Conservation (phyloP, 2,888 invertebrate species). For the Habroteleia sp. region DNA sequence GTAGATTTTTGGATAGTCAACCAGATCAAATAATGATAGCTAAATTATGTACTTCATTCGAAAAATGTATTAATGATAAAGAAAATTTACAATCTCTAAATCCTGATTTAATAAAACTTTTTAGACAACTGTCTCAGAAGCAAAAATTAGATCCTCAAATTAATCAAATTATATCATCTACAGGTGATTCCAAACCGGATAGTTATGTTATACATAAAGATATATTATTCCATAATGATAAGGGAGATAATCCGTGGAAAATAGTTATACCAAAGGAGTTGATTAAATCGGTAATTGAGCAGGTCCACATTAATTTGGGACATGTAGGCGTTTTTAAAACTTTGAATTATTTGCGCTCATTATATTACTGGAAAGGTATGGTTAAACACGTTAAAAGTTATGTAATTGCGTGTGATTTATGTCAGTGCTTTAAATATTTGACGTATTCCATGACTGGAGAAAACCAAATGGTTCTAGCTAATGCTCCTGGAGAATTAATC, state of each 20-base stretch:
- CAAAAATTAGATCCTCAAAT: too few relatives aligned
- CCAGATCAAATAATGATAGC: slow-evolving; percentile 2
- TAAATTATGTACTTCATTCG: neutral
- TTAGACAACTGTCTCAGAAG: neutral
- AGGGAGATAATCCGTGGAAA: neutral
- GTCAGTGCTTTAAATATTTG: slow-evolving; percentile 19
- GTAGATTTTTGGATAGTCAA: neutral
- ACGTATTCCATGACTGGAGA: slow-evolving; percentile 6
- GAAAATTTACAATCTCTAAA: neutral
- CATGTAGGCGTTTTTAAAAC: slow-evolving; percentile 35
- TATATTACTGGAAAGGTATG: slow-evolving; percentile 25
- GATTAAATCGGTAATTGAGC: neutral
- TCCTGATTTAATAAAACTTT: neutral
- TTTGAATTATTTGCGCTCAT: neutral
- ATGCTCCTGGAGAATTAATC: too few relatives aligned
- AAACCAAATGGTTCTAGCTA: too few relatives aligned
- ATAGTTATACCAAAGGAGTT: slow-evolving; percentile 1
- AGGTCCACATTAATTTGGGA: slow-evolving; percentile 31
- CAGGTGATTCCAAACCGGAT: too few relatives aligned
- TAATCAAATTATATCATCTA: too few relatives aligned
- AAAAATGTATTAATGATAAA: neutral
- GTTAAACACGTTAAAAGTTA: slow-evolving; percentile 2
- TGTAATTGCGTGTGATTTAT: slow-evolving; percentile 21
- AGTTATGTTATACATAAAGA: too few relatives aligned
- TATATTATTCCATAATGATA: slow-evolving; percentile 11